Percentiles rank a stretch among this genome's conserved stretches.
Evolutionary conservation across 2,797 vertebrate genomes (phyloP).

Genomic region (Spinibarbus caldwelli): DNA sequence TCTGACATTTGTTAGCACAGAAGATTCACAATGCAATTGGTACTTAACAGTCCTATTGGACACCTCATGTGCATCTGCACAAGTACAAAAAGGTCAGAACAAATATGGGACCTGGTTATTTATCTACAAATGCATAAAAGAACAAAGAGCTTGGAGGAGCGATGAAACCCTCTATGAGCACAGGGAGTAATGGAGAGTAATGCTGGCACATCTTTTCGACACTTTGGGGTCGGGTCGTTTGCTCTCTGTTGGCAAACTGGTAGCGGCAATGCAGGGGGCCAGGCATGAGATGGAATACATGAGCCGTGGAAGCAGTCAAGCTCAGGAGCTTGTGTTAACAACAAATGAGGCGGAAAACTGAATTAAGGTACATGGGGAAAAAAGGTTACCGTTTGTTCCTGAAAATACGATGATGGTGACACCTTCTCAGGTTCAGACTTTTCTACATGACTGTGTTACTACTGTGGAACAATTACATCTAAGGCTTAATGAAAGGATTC

Average conservation of each 20-base stretch:
- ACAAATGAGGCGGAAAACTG: conserved; percentile 48
- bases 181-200: conserved; percentile 63
- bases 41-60: conserved; percentile 67
- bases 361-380: conserved; percentile 30
- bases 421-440: background rate
- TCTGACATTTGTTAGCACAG: conserved; percentile 78
- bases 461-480: background rate
- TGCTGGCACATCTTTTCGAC: conserved; percentile 53
- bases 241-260: conserved; percentile 54
- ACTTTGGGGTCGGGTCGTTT: conserved; percentile 68
- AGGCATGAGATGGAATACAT: conserved; percentile 54
- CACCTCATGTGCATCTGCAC: conserved; percentile 64
- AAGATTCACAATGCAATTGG: conserved; percentile 78
- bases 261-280: conserved; percentile 46
- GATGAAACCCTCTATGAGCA: conserved; percentile 62
- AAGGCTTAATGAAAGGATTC: conserved; percentile 1
- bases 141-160: conserved; percentile 65
- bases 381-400: conserved; percentile 9
- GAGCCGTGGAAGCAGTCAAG: conserved; percentile 47
- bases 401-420: background rate
- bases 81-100: conserved; percentile 73
- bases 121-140: conserved; percentile 75
- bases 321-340: conserved; percentile 51
- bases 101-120: conserved; percentile 78
- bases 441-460: conserved; percentile 13